Evolutionary conservation across 2,113 vertebrate species (phyloP).

Genomic region (Theristicus caerulescens): DNA sequence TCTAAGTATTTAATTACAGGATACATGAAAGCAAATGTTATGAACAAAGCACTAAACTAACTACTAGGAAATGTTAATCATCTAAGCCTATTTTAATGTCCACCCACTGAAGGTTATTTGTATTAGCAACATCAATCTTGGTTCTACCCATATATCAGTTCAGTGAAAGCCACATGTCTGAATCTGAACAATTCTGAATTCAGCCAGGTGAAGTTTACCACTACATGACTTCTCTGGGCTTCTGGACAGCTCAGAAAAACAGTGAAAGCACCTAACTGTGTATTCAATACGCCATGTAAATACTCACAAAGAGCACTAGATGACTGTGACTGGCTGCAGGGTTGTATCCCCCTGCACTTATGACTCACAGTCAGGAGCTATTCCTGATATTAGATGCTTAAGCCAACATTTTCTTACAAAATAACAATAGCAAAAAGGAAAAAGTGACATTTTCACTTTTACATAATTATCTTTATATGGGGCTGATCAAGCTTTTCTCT

Average conservation of each 20-base stretch:
- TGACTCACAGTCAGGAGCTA: background rate
- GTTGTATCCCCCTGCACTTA: background rate
- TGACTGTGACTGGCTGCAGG: background rate
- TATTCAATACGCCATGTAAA: background rate
- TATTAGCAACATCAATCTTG: background rate
- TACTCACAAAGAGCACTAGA: background rate
- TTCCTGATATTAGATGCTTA: background rate
- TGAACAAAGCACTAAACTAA: background rate
- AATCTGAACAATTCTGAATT: background rate
- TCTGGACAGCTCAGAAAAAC: background rate
- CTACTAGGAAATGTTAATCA: background rate
- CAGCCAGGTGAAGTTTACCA: background rate
- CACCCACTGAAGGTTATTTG: background rate
- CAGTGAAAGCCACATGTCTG: background rate
- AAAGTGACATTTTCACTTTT: background rate
- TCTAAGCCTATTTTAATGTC: background rate
- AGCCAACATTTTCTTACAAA: background rate
- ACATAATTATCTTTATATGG: background rate
- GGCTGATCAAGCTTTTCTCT: background rate
- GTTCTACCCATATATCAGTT: background rate
- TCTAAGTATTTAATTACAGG: background rate
- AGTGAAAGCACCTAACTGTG: background rate
- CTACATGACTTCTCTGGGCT: background rate
- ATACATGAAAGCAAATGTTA: background rate
- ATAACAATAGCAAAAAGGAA: background rate